phyloP scores from a whole-genome alignment of 2,113 vertebrate genomes.

The Pteropus alecto region DNA sequence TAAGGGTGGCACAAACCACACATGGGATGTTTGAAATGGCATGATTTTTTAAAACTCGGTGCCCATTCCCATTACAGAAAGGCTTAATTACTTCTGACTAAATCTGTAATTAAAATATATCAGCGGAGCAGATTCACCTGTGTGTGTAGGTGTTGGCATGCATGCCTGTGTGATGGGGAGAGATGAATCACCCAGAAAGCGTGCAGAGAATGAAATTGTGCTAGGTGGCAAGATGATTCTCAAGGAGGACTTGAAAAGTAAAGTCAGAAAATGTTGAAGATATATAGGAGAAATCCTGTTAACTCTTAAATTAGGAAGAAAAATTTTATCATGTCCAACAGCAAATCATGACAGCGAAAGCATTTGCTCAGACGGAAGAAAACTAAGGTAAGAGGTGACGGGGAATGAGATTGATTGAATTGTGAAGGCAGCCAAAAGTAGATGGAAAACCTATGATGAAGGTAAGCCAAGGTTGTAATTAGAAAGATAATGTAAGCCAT shows the following conservation, averaged over 20 bases:
- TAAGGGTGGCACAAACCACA: conserved; percentile 77
- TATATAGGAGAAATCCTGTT: background rate
- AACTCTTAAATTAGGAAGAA: background rate
- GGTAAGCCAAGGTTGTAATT: background rate
- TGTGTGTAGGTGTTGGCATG: conserved; percentile 81
- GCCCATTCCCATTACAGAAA: conserved; percentile 86
- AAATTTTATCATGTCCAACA: background rate
- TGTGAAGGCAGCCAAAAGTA: background rate
- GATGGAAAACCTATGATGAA: background rate
- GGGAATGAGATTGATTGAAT: background rate
- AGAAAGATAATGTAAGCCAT: background rate
- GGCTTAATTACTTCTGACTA: conserved; percentile 95
- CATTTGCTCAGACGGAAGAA: background rate
- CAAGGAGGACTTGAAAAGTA: background rate
- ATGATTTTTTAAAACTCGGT: conserved; percentile 83
- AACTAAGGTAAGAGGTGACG: background rate
- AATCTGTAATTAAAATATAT: conserved; percentile 98
- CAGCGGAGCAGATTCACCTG: conserved; percentile 89
- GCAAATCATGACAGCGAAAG: background rate
- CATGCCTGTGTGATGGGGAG: conserved; percentile 85
- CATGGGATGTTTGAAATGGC: conserved; percentile 78
- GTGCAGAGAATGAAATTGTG: conserved; percentile 77
- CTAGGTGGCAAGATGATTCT: conserved; percentile 2
- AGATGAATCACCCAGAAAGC: conserved; percentile 89
- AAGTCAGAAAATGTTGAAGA: conserved; percentile 3